Evolutionary conservation across 37 sponge, comb jelly and placozoan species (phyloP).

Genomic region (Aplysina aerophoba): DNA sequence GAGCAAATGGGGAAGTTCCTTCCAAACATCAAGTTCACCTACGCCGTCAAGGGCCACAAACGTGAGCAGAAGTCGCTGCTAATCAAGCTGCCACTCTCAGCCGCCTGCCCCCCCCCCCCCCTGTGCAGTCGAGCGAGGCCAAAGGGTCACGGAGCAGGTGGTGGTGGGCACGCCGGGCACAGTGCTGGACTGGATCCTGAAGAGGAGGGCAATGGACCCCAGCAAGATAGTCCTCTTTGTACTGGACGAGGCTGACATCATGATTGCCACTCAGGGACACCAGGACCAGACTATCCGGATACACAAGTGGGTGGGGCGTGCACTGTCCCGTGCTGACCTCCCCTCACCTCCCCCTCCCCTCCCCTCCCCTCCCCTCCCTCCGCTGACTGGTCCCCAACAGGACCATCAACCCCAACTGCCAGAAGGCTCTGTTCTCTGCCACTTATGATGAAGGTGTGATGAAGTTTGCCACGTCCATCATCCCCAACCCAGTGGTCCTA

Average conservation of each 20-base stretch:
- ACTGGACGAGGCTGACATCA: conserved; percentile 95
- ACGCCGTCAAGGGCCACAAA: conserved; percentile 82
- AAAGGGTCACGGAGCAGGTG: conserved; percentile 68
- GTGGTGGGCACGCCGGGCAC: conserved; percentile 95
- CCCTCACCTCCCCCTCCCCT: neutral
- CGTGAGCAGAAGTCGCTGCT: conserved; percentile 11
- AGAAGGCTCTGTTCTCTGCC: conserved; percentile 89
- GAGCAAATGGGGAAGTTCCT: conserved; percentile 78
- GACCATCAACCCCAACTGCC: conserved; percentile 50
- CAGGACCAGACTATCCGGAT: conserved; percentile 93
- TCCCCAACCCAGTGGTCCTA: conserved; percentile 75
- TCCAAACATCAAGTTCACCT: conserved; percentile 59
- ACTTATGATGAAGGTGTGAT: conserved; percentile 93
- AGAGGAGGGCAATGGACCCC: conserved; percentile 73
- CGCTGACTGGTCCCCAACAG: neutral
- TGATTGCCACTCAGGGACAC: conserved; percentile 93
- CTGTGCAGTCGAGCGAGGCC: conserved; percentile 24
- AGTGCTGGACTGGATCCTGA: conserved; percentile 86
- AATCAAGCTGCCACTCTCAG: neutral
- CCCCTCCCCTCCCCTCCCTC: neutral
- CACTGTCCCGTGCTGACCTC: neutral
- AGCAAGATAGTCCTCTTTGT: conserved; percentile 84
- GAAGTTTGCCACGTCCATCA: conserved; percentile 78
- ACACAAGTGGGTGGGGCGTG: conserved; percentile 64
- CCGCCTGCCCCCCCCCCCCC: neutral